phyloP scores from a whole-genome alignment of 2,113 vertebrate genomes.

The Bostrychus sinensis region DNA sequence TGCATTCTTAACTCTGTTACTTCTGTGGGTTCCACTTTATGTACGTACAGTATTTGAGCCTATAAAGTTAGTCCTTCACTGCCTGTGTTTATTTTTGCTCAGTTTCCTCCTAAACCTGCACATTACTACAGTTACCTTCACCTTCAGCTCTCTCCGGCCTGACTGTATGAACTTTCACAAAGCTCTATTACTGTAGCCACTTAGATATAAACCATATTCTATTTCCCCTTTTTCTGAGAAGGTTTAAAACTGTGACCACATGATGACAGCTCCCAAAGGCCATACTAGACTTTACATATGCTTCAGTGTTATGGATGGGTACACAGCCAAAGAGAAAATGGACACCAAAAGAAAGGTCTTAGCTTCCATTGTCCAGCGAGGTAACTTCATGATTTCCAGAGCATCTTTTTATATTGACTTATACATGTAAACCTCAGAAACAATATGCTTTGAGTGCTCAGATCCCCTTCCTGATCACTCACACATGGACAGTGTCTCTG shows the following conservation, averaged over 20 bases:
- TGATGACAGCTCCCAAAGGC: slow-evolving; percentile 2
- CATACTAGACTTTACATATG: slow-evolving; percentile 12
- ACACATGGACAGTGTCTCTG: slow-evolving; percentile 3
- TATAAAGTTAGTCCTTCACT: background rate
- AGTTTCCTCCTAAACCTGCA: background rate
- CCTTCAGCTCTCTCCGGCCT: no score
- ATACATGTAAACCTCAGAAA: background rate
- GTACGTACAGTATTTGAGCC: background rate
- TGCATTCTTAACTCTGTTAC: no score
- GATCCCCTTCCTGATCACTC: background rate
- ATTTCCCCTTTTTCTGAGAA: background rate
- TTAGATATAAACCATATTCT: slow-evolving; percentile 3
- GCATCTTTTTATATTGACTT: no score
- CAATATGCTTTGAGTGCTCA: slow-evolving; percentile 3
- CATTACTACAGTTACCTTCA: no score
- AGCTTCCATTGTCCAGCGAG: slow-evolving; percentile 1
- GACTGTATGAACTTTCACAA: slow-evolving; percentile 5
- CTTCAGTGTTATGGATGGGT: background rate
- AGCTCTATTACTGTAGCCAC: slow-evolving; percentile 1
- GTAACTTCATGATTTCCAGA: no score
- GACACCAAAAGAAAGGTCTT: background rate
- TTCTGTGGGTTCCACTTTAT: background rate
- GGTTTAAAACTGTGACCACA: slow-evolving; percentile 5
- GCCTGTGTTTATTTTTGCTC: background rate
- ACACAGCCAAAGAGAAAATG: slow-evolving; percentile 3